These are phyloP conservation scores for Stegophylla sp. DNA, from an alignment of 2,888 invertebrate genomes.

Conservation along the genomic window DNA sequence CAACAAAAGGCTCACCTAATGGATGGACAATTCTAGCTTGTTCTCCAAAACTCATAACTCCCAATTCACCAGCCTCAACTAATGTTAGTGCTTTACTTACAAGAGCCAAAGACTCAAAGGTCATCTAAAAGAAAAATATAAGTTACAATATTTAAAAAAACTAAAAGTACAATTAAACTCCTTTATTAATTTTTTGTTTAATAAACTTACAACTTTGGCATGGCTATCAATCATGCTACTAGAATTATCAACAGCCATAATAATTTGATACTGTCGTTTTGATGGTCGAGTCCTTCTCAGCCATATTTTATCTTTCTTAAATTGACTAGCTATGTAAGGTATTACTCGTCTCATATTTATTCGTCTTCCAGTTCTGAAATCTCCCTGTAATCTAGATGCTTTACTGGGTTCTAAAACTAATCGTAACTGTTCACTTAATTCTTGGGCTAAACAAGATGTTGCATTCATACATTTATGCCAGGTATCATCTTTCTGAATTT, in stretches of 20 bases:
- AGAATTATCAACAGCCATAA: slow-evolving; percentile 96
- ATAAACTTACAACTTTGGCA: slow-evolving; percentile 70
- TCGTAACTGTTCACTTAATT: slow-evolving; percentile 90
- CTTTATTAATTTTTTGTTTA: background rate
- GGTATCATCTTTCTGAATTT: slow-evolving; percentile 63
- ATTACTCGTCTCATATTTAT: slow-evolving; percentile 97
- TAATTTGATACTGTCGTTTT: slow-evolving; percentile 93
- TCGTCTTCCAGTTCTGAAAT: slow-evolving; percentile 88
- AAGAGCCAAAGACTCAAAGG: slow-evolving; percentile 92
- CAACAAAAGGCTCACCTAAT: slow-evolving; percentile 84
- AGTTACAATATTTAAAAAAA: background rate
- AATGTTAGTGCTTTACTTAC: slow-evolving; percentile 87
- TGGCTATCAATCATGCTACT: slow-evolving; percentile 87
- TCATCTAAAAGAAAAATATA: too few relatives aligned
- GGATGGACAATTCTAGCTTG: slow-evolving; percentile 84
- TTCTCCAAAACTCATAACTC: slow-evolving; percentile 91
- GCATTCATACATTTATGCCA: slow-evolving; percentile 73
- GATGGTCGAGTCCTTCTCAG: slow-evolving; percentile 92
- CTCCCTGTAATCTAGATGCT: slow-evolving; percentile 89
- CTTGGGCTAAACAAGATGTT: slow-evolving; percentile 74
- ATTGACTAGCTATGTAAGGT: slow-evolving; percentile 98
- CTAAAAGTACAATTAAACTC: too few relatives aligned
- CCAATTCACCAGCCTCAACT: slow-evolving; percentile 91
- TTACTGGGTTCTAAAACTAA: slow-evolving; percentile 95
- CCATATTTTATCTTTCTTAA: slow-evolving; percentile 99